Percentiles rank a stretch among this genome's conserved stretches.
Evolutionary conservation across 2,797 vertebrate genomes (phyloP).

Genomic region (Anabacerthia variegaticeps): DNA sequence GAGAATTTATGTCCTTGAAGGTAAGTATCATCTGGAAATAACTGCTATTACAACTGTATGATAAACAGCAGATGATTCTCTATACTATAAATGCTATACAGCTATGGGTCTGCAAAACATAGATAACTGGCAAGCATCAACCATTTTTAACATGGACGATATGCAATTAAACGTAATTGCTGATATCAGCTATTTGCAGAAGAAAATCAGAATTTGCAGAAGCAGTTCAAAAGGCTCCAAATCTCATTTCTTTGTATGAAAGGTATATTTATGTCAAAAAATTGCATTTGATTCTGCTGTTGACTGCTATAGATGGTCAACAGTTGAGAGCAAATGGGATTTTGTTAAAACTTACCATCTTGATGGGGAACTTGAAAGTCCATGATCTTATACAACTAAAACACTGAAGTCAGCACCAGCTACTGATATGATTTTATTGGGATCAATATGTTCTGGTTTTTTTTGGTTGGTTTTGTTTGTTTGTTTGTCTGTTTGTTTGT

Average conservation of each 20-base stretch:
- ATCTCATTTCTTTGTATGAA: not conserved
- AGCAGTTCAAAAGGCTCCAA: not conserved
- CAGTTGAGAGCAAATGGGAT: not conserved
- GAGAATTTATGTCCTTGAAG: not conserved
- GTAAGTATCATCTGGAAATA: constrained; percentile 7
- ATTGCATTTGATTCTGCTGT: not conserved
- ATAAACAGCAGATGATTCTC: not conserved
- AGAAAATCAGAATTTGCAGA: not conserved
- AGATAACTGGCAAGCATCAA: not conserved
- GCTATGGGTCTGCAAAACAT: not conserved
- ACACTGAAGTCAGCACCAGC: not conserved
- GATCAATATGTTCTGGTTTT: not conserved
- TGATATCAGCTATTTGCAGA: not conserved
- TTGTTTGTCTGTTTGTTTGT: too few relatives aligned
- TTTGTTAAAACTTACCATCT: not conserved
- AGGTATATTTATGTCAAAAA: not conserved
- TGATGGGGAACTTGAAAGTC: not conserved
- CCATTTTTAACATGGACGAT: not conserved
- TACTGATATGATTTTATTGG: not conserved
- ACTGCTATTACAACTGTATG: not conserved
- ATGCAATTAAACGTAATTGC: not conserved
- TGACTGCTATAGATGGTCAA: not conserved
- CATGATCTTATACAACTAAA: rapidly evolving
- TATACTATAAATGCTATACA: not conserved
- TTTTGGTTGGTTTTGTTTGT: too few relatives aligned